A percentile compares a stretch with the other conserved stretches of the same genome.
Evolutionary conservation across 2,113 vertebrate species (phyloP).

Genomic region (Chelonoidis abingdonii): DNA sequence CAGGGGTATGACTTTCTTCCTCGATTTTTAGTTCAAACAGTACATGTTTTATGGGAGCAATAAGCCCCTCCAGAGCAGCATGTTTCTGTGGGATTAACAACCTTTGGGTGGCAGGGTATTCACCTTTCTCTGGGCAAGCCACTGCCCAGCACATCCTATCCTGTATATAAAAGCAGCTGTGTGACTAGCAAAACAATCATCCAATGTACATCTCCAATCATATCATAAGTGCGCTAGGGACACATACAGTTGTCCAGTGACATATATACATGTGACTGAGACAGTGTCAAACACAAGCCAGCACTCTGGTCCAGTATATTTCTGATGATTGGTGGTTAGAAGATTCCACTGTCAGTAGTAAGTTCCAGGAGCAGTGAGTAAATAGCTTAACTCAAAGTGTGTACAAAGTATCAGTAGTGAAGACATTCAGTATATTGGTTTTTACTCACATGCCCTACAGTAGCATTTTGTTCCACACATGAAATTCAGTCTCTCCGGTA

Average conservation of each 20-base stretch:
- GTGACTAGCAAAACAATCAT: conserved; percentile 41
- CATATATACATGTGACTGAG: conserved; percentile 24
- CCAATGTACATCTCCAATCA: conserved; percentile 22
- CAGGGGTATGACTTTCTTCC: neutral
- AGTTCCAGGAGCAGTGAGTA: conserved; percentile 48
- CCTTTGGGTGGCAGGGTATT: neutral
- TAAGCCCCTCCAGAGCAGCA: neutral
- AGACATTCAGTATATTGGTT: conserved; percentile 53
- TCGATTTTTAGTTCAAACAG: neutral
- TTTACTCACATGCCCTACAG: conserved; percentile 49
- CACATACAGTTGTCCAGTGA: conserved; percentile 59
- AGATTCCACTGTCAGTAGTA: conserved; percentile 48
- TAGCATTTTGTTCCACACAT: conserved; percentile 45
- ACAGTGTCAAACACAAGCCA: conserved; percentile 37
- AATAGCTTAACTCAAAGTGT: conserved; percentile 52
- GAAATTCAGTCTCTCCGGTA: conserved; percentile 45
- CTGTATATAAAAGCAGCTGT: conserved; percentile 39
- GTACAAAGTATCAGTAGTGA: conserved; percentile 75
- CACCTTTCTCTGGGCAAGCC: conserved; percentile 38
- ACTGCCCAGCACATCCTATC: conserved; percentile 59
- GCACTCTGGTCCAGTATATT: conserved; percentile 60
- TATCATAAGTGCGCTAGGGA: neutral
- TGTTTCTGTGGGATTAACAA: neutral
- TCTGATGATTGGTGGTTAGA: conserved; percentile 20
- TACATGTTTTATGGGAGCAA: conserved; percentile 9